These are phyloP conservation scores for Acipenser transmontanus DNA, from an alignment of 2,797 vertebrate species.

Conservation along the genomic window DNA sequence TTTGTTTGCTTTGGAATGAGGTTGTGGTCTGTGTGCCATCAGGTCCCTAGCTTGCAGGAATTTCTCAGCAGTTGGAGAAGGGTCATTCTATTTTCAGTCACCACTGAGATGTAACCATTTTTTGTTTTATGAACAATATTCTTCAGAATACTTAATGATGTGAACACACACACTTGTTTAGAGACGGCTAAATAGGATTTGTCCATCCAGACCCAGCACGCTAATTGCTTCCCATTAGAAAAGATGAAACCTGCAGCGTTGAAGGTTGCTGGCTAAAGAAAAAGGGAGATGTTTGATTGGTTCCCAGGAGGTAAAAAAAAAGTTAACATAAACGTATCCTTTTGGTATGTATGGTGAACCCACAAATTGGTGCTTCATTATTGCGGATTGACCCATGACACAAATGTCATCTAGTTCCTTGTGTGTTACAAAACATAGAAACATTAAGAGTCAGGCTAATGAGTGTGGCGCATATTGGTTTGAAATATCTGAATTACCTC, in stretches of 20 bases:
- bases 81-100: constrained; percentile 7
- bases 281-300: constrained; percentile 44
- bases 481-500: constrained; percentile 78
- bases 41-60: constrained; percentile 16
- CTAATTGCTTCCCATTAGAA: constrained; percentile 77
- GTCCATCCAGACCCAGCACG: constrained; percentile 35
- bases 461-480: constrained; percentile 64
- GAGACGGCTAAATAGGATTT: constrained; percentile 24
- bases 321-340: constrained; percentile 69
- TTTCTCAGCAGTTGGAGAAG: constrained; percentile 14
- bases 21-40: not conserved
- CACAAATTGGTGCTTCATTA: constrained; percentile 71
- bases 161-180: constrained; percentile 18
- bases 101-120: not conserved
- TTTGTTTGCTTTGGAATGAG: constrained; percentile 8
- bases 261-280: constrained; percentile 48
- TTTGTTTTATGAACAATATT: constrained; percentile 2
- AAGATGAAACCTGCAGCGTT: constrained; percentile 68
- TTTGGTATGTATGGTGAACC: constrained; percentile 53
- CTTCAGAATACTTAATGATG: constrained; percentile 8
- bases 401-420: constrained; percentile 62
- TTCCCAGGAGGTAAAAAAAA: constrained; percentile 45
- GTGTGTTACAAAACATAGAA: constrained; percentile 68
- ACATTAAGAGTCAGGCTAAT: constrained; percentile 72
- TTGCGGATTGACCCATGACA: constrained; percentile 64